A percentile compares a stretch with the other conserved stretches of the same genome.
Conservation (phyloP, 2,797 vertebrate genomes). For the Sebastolobus alascanus region DNA sequence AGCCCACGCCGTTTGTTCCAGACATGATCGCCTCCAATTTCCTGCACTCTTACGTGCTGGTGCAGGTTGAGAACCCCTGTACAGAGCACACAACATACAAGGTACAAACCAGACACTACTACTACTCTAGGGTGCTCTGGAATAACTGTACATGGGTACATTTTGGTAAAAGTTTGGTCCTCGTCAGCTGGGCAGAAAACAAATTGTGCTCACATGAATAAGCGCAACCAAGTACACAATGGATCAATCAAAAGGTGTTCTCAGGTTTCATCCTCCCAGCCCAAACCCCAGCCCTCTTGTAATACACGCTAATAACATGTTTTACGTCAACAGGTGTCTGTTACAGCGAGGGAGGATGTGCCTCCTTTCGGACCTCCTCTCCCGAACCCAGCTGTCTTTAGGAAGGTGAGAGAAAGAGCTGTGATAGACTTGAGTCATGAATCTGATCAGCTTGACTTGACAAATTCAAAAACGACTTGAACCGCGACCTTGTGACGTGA, state of each 20-base stretch:
- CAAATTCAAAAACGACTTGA: background rate
- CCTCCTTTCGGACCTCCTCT: slow-evolving; percentile 93
- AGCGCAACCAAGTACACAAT: background rate
- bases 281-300: background rate
- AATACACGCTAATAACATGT: background rate
- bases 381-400: slow-evolving; percentile 93
- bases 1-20: slow-evolving; percentile 95
- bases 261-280: background rate
- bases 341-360: slow-evolving; percentile 95
- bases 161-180: too few species aligned
- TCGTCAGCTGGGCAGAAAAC: background rate
- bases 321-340: slow-evolving; percentile 89
- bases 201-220: background rate
- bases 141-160: background rate
- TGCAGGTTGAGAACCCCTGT: slow-evolving; percentile 91
- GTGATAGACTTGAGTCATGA: background rate
- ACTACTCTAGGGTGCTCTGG: background rate
- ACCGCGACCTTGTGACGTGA: background rate
- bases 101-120: slow-evolving; percentile 79
- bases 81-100: slow-evolving; percentile 89
- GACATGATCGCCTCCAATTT: slow-evolving; percentile 99
- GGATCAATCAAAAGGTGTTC: background rate
- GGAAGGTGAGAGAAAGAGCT: slow-evolving; percentile 86
- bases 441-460: background rate
- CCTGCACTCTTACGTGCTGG: slow-evolving; percentile 95